These are phyloP conservation scores for Petaurus breviceps DNA, from an alignment of 2,113 vertebrate genomes.

Conservation along the genomic window DNA sequence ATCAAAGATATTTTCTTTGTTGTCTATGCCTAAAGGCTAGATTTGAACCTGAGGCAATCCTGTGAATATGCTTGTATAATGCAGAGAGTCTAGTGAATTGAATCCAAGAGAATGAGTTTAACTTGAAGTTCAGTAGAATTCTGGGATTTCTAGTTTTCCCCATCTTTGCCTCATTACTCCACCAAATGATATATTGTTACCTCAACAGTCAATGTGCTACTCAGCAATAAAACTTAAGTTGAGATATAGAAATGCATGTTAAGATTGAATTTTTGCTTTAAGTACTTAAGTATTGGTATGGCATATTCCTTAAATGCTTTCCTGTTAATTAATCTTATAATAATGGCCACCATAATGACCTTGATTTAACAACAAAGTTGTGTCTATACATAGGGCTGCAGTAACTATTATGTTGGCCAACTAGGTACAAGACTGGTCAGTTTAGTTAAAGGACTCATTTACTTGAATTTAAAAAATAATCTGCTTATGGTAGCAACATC, in stretches of 20 bases:
- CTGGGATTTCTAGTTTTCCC: neutral
- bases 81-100: neutral
- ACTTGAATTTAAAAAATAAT: constrained; percentile 13
- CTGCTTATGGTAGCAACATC: neutral
- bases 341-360: neutral
- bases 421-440: neutral
- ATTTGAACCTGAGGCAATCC: neutral
- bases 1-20: neutral
- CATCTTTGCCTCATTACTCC: neutral
- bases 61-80: neutral
- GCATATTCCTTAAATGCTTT: neutral
- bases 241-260: neutral
- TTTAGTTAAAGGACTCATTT: neutral
- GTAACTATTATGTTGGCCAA: no score
- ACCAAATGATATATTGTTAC: neutral
- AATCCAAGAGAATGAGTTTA: neutral
- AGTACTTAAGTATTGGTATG: neutral
- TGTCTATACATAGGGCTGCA: no score
- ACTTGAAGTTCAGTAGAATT: neutral
- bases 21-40: neutral
- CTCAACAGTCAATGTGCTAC: neutral
- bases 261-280: neutral
- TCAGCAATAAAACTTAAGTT: constrained; percentile 39
- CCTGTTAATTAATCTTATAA: neutral
- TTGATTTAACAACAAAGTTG: neutral